Evolutionary conservation across 1,140 invertebrate genomes (phyloP).

Genomic region (Zaprionus taronus): DNA sequence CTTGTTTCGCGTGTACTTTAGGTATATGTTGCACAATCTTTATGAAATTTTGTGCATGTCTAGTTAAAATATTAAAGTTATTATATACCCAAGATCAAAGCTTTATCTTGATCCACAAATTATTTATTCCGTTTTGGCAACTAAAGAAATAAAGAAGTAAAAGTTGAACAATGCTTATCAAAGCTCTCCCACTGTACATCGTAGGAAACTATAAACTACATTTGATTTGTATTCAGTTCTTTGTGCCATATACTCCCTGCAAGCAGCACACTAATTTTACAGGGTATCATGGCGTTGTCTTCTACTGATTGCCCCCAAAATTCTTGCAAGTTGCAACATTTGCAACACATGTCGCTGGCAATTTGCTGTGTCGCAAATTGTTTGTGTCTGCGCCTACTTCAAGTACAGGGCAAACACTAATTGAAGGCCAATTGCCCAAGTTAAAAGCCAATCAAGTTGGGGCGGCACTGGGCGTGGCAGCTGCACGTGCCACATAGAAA

Average conservation of each 20-base stretch:
- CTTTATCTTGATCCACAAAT: neutral
- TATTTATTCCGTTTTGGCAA: too few species aligned
- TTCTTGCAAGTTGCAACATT: slow-evolving; percentile 32
- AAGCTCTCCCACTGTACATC: too few species aligned
- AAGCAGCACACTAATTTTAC: neutral
- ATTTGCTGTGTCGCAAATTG: slow-evolving; percentile 65
- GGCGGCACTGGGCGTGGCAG: slow-evolving; percentile 30
- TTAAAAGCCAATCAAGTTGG: slow-evolving; percentile 19
- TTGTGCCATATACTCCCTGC: neutral
- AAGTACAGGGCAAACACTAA: slow-evolving; percentile 61
- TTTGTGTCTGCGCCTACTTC: slow-evolving; percentile 61
- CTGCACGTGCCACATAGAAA: neutral
- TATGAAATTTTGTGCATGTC: neutral
- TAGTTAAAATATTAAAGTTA: neutral
- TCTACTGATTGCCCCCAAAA: slow-evolving; percentile 40
- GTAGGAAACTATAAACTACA: too few species aligned
- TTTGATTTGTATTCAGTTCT: neutral
- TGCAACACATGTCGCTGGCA: slow-evolving; percentile 63
- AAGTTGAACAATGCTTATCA: too few species aligned
- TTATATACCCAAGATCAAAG: slow-evolving; percentile 2
- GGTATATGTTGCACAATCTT: neutral
- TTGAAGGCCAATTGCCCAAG: slow-evolving; percentile 56
- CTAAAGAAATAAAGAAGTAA: too few species aligned
- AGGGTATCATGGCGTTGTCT: slow-evolving; percentile 29
- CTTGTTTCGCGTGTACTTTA: neutral